Base-by-base conservation (phyloP, 2,797 vertebrate genomes). In the Gila robusta region DNA sequence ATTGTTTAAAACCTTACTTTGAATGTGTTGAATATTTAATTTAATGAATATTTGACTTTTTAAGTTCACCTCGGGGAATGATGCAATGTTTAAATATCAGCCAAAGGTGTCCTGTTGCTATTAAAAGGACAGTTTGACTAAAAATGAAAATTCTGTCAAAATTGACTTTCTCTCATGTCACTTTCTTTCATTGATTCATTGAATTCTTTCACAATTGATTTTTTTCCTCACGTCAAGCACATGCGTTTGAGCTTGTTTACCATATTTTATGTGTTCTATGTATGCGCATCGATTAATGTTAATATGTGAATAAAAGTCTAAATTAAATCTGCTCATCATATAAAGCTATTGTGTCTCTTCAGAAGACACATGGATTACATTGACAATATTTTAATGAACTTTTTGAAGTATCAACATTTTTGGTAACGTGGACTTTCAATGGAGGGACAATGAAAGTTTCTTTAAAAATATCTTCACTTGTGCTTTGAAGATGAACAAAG, bases 11-110 rank as follows among this genome's bases (percentile, higher is more conserved):
- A 47, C 9, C 21, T 44, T 8, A 32, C 19, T 44, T 44, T 26
- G 16, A 26, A 28, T 8, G 16, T 64, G 2, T 28, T 11, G 8
- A 44, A 44, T 44, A 47, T n/a, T 32, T 32, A 32, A 32, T 32
- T 32, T 1, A 32, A 32, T 32, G 28, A 32, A 32, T 32, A 32
- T 32, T 32, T 44, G 56, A 44, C 21, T 66, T 64, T 44, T 82
- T 73, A 76, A 49, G 41, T n/a, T 67, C 14, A 67, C 44, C 32
- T 66, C 32, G 8, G 59, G 52, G 17, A 77, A 52, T 26, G 4
- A 74, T 83, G 82, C 56, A 83, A 66, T 76, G 71, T 84, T 1
- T 77, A 77, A 69, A 84, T 67, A 56, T 84, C 16, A 39, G 59
- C 73, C 73, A 84, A 84, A 78, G 64, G 69, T 56, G 32, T 69